Percentiles rank a stretch among this genome's conserved stretches.
Conservation (phyloP, 2,797 vertebrate species). For the Ptychadena robeensis region DNA sequence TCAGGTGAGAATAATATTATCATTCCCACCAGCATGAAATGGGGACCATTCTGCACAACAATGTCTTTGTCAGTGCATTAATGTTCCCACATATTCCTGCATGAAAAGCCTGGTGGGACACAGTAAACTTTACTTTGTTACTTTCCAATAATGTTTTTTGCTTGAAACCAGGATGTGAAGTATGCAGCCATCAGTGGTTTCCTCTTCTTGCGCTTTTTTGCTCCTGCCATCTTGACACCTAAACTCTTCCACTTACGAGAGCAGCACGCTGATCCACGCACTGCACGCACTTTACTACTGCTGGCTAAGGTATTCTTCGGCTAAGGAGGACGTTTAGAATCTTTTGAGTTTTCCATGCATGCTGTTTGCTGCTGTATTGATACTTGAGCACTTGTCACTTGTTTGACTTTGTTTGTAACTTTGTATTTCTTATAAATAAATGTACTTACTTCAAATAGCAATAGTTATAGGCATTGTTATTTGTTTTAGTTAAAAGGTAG, state of each 20-base stretch:
- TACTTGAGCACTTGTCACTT: neutral
- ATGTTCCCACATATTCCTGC: neutral
- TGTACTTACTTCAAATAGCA: no score
- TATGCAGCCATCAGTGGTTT: slow-evolving; percentile 90
- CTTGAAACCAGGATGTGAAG: slow-evolving; percentile 79
- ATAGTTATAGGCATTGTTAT: no score
- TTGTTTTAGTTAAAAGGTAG: no score
- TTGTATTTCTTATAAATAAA: neutral
- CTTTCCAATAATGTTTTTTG: slow-evolving; percentile 33
- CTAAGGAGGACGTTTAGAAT: neutral
- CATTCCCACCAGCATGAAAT: neutral
- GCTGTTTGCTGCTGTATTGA: neutral
- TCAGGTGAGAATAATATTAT: slow-evolving; percentile 74
- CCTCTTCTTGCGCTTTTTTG: slow-evolving; percentile 90
- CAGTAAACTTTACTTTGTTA: neutral
- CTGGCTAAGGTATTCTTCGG: slow-evolving; percentile 83
- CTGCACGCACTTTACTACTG: slow-evolving; percentile 85
- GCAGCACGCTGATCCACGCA: slow-evolving; percentile 86
- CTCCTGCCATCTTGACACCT: slow-evolving; percentile 86
- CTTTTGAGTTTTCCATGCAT: neutral
- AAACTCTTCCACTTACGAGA: slow-evolving; percentile 91
- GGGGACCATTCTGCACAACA: neutral
- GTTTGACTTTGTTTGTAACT: neutral
- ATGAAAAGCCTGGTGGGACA: neutral
- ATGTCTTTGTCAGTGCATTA: neutral